Evolutionary conservation across 1,140 invertebrate species (phyloP), one percentile per base, ranked within the genome.

Genomic region (Caerostris darwini): DNA sequence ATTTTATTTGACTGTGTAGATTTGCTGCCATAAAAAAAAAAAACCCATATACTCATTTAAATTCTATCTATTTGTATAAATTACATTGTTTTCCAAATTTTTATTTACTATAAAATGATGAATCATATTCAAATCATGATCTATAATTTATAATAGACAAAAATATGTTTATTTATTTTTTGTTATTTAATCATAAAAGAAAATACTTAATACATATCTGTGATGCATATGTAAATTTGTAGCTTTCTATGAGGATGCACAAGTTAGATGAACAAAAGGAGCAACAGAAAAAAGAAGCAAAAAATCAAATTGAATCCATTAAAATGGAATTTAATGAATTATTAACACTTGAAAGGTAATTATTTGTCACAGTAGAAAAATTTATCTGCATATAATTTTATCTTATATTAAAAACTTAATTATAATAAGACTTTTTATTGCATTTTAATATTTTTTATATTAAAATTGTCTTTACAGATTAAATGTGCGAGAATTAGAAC

Each of bases 301-400:
- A 96, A 88, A 96, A 96, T 94, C 96, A 96, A 12, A 96, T 96
- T 8, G 95, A 95, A 50, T 93, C 96, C 71, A 95, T 96, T 94
- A 96, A 96, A 92, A 95, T 96, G 64, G 96, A 96, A 90, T 96
- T 95, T 95, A 96, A 96, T 91, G 96, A 96, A 95, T 95, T 95
- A 69, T 94, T 96, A 34, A 95, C 95, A 57, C 93, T 96, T 50
- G 96, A 96, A 95, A 96, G 95, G 96, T 96, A 95, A 85, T 12
- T 19, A 10, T 85, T 58, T 85, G 3, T 19, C 8, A 3, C 58
- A n/a, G 7, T 19, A 54, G 34, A 67, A 64, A 64, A 64, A 64
- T 14, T 64, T 64, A 14, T 64, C 14, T 59, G 10, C 58, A 59
- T 10, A 34, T 34, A 34, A 34, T 34, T 34, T 34, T 34, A 34